Evolutionary conservation across 2,797 vertebrate genomes (phyloP).

Genomic region (Cercopithecus hamlyni): DNA sequence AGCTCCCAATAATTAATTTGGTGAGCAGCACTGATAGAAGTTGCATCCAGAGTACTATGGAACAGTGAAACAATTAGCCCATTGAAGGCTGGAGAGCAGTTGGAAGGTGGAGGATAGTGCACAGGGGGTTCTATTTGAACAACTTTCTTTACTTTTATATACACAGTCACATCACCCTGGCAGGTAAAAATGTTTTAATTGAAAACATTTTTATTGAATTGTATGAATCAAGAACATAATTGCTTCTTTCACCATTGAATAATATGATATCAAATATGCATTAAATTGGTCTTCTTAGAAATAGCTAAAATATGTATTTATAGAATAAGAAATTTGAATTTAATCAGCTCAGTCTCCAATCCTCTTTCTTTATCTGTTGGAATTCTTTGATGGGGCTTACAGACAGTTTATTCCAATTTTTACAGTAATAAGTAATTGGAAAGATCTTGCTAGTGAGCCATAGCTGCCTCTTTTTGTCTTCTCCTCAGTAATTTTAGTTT

Average conservation of each 20-base stretch:
- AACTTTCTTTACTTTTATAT: background rate
- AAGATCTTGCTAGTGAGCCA: slow-evolving; percentile 12
- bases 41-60: background rate
- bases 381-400: slow-evolving; percentile 29
- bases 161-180: background rate
- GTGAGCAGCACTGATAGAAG: background rate
- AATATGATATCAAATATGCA: background rate
- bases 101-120: background rate
- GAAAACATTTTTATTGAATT: slow-evolving; percentile 15
- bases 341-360: background rate
- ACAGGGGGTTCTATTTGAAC: background rate
- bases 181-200: background rate
- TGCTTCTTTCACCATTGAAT: background rate
- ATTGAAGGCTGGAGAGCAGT: background rate
- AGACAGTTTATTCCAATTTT: slow-evolving; percentile 25
- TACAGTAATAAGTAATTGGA: background rate
- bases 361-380: background rate
- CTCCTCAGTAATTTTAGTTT: slow-evolving; percentile 47
- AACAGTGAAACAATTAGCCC: background rate
- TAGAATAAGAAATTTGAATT: slow-evolving; percentile 28
- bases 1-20: background rate
- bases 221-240: background rate
- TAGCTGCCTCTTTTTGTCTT: slow-evolving; percentile 36
- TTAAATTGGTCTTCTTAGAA: slow-evolving; percentile 47
- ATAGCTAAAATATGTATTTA: background rate